A percentile compares a stretch with the other conserved stretches of the same genome.
These are phyloP conservation scores for Lerema accius DNA, from an alignment of 1,140 invertebrate genomes.

Conservation along the genomic window DNA sequence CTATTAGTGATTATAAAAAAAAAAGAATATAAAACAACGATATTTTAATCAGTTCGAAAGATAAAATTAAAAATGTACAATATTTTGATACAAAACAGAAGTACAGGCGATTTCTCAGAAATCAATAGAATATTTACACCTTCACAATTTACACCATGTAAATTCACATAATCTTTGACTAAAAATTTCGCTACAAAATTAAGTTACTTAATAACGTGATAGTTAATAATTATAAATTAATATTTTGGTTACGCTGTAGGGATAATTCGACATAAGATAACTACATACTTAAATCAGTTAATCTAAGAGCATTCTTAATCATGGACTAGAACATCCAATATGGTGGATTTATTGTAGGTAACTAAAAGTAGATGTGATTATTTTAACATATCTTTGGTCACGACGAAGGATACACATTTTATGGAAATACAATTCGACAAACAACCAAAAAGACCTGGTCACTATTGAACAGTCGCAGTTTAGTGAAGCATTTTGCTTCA, in stretches of 20 bases:
- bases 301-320: too few species aligned
- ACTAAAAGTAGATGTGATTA: background rate
- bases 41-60: conserved; percentile 1
- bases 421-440: too few species aligned
- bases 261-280: too few species aligned
- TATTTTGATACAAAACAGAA: conserved; percentile 4
- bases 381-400: too few species aligned
- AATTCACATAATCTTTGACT: background rate
- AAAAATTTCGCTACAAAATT: background rate
- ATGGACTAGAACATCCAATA: too few species aligned
- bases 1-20: too few species aligned
- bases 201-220: background rate
- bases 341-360: too few species aligned
- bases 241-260: background rate
- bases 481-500: too few species aligned
- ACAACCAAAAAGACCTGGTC: too few species aligned
- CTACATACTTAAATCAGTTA: background rate
- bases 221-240: background rate
- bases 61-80: background rate
- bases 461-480: too few species aligned
- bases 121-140: conserved; percentile 1
- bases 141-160: background rate
- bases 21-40: background rate
- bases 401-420: too few species aligned
- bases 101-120: background rate